A percentile compares a stretch with the other conserved stretches of the same genome.
Conservation (phyloP, 2,113 vertebrate species). For the Protobothrops mucrosquamatus region DNA sequence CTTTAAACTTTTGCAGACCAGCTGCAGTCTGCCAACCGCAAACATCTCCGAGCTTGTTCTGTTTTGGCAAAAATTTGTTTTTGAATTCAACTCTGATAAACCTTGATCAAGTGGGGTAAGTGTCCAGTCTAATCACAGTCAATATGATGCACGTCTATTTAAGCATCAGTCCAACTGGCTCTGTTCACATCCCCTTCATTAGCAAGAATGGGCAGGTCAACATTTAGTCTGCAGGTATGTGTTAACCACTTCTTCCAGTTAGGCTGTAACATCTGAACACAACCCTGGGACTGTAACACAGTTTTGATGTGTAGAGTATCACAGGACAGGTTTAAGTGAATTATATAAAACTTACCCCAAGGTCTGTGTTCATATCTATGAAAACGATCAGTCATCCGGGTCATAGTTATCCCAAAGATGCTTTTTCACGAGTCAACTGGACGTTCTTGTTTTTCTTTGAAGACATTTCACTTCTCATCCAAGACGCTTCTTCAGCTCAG, state of each 20-base stretch:
- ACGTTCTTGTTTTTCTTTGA: too few relatives aligned
- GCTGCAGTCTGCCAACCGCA: not conserved
- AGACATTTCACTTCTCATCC: too few relatives aligned
- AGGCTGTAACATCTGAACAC: not conserved
- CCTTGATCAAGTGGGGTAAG: not conserved
- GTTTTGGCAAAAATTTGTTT: not conserved
- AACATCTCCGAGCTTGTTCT: not conserved
- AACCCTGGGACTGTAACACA: not conserved
- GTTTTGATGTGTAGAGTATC: not conserved
- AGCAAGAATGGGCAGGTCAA: not conserved
- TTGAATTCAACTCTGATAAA: not conserved
- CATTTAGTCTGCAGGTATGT: not conserved
- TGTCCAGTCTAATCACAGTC: not conserved
- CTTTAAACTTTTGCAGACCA: not conserved
- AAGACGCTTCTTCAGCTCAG: too few relatives aligned
- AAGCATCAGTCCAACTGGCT: not conserved
- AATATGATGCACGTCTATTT: not conserved
- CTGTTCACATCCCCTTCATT: not conserved
- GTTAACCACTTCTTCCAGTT: not conserved
- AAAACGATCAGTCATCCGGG: too few relatives aligned
- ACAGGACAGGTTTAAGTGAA: not conserved
- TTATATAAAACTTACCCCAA: not conserved
- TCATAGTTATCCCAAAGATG: too few relatives aligned
- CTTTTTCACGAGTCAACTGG: too few relatives aligned
- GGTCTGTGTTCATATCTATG: too few relatives aligned